Evolutionary conservation across 2,888 invertebrate genomes (phyloP).

Genomic region (Lydus trimaculatus): DNA sequence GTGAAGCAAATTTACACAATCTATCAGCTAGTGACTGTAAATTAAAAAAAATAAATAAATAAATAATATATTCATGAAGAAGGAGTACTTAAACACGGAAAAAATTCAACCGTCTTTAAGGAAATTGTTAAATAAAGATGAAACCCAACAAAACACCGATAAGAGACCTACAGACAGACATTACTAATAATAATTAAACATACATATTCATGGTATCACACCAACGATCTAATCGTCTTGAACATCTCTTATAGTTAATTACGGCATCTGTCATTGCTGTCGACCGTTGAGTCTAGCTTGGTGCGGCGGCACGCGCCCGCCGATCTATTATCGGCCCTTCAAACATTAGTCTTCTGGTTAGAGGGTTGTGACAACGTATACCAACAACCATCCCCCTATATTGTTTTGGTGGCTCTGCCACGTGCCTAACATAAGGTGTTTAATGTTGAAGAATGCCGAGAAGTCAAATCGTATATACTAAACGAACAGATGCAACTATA

Average conservation of each 20-base stretch:
- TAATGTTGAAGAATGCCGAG: slow-evolving; percentile 53
- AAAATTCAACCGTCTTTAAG: slow-evolving; percentile 2
- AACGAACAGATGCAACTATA: slow-evolving; percentile 47
- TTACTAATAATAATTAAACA: slow-evolving; percentile 46
- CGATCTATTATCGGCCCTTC: slow-evolving; percentile 29
- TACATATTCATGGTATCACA: slow-evolving; percentile 52
- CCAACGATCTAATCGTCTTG: slow-evolving; percentile 50
- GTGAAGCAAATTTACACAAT: background rate
- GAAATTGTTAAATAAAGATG: slow-evolving; percentile 12
- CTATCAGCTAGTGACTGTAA: no score
- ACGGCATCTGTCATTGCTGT: slow-evolving; percentile 55
- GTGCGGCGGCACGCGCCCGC: slow-evolving; percentile 15
- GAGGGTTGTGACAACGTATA: slow-evolving; percentile 32
- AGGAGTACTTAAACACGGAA: background rate
- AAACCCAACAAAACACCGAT: background rate
- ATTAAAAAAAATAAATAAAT: no score
- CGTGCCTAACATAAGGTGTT: slow-evolving; percentile 56
- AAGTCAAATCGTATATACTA: slow-evolving; percentile 34
- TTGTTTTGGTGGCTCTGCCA: slow-evolving; percentile 37
- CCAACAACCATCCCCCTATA: slow-evolving; percentile 32
- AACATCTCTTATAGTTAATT: slow-evolving; percentile 52
- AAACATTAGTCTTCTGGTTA: slow-evolving; percentile 20
- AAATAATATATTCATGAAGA: background rate
- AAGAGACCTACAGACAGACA: slow-evolving; percentile 19
- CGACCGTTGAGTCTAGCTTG: slow-evolving; percentile 38